Evolutionary conservation across 2,888 invertebrate genomes (phyloP).

Genomic region (Heteromurus nitidus): DNA sequence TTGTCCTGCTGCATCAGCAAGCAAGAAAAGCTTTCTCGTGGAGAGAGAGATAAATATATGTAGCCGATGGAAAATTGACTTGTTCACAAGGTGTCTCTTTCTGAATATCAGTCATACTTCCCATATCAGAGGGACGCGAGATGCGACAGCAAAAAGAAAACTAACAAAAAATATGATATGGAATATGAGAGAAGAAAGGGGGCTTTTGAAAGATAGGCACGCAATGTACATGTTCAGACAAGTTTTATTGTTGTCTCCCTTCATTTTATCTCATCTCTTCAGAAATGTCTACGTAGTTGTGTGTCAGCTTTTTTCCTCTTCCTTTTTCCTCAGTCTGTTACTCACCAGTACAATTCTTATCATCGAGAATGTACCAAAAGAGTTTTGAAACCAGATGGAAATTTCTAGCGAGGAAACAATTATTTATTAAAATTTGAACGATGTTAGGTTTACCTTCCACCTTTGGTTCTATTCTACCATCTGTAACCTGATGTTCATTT

Average conservation of each 20-base stretch:
- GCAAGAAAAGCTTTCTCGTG: conserved; percentile 8
- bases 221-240: too few species aligned
- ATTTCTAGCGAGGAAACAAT: too few species aligned
- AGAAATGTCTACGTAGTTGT: conserved; percentile 1
- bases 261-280: background rate
- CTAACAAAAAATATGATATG: conserved; percentile 1
- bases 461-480: too few species aligned
- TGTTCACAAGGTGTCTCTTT: background rate
- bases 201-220: too few species aligned
- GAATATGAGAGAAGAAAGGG: background rate
- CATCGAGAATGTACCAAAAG: too few species aligned
- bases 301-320: background rate
- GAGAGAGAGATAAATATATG: background rate
- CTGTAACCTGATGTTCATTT: too few species aligned
- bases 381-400: too few species aligned
- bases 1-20: conserved; percentile 40
- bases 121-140: background rate
- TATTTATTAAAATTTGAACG: too few species aligned
- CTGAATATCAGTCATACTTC: background rate
- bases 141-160: too few species aligned
- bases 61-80: conserved; percentile 15
- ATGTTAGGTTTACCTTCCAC: too few species aligned
- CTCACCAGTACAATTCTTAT: conserved; percentile 3
- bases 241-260: background rate
- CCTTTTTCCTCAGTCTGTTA: background rate